These are phyloP conservation scores for Tetramorium simillimum DNA, from an alignment of 1,140 invertebrate genomes.

Conservation along the genomic window DNA sequence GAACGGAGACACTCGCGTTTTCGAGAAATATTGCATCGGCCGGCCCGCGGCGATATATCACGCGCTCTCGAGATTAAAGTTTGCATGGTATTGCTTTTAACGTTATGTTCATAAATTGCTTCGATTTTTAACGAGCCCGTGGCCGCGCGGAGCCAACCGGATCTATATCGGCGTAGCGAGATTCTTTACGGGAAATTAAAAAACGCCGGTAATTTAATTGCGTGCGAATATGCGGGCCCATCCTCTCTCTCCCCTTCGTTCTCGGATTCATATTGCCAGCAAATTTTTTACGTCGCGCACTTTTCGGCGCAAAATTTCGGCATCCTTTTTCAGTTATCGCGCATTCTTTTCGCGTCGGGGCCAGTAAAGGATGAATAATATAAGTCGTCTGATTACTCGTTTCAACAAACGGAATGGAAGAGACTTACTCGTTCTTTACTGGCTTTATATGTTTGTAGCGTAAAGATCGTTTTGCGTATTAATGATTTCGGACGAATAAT, in stretches of 20 bases:
- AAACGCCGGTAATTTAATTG: conserved; percentile 70
- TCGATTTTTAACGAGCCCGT: conserved; percentile 58
- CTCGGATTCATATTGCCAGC: not conserved
- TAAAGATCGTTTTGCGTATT: not conserved
- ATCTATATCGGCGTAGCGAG: conserved; percentile 49
- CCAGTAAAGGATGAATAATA: not conserved
- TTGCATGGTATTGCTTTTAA: conserved; percentile 63
- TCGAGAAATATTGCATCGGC: conserved; percentile 59
- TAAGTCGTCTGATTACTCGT: not conserved
- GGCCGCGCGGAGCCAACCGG: conserved; percentile 26
- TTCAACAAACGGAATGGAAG: not conserved
- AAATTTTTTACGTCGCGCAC: conserved; percentile 33
- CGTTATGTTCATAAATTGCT: conserved; percentile 62
- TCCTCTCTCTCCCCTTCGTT: not conserved
- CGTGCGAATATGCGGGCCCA: conserved; percentile 52
- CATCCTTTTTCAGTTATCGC: not conserved
- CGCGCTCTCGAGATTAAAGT: conserved; percentile 62
- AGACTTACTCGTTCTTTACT: not conserved
- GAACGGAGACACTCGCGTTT: conserved; percentile 46
- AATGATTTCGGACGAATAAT: not conserved
- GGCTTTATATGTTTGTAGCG: not conserved
- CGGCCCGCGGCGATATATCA: conserved; percentile 56
- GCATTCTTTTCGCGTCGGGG: not conserved
- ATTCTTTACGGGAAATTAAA: conserved; percentile 68
- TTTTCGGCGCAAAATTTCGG: conserved; percentile 31